These are phyloP conservation scores for Teinopalpus imperialis DNA, from an alignment of 2,888 invertebrate species.

Conservation along the genomic window DNA sequence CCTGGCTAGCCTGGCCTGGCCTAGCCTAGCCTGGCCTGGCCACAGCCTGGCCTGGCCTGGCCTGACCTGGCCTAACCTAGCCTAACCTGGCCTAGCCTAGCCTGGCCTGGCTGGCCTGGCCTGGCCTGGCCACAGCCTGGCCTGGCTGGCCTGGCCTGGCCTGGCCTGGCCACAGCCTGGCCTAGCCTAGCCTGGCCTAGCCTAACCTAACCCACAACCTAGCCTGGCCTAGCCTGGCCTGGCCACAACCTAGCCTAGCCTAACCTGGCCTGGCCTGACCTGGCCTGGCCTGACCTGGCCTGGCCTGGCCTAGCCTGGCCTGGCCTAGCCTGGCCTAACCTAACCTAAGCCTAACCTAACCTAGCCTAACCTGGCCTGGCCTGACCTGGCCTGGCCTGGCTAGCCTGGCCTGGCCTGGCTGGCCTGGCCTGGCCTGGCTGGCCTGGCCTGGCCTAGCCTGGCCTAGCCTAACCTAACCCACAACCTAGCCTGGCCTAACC, in stretches of 20 bases:
- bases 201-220: no score
- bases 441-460: not conserved
- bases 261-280: not conserved
- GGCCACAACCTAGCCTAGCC: not conserved
- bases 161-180: no score
- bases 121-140: no score
- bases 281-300: not conserved
- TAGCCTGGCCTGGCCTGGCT: no score
- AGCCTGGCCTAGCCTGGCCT: not conserved
- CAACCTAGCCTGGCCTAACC: no score
- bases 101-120: no score
- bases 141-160: no score
- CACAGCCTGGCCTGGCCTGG: no score
- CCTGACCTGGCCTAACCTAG: not conserved
- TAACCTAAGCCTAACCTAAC: not conserved
- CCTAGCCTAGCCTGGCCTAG: no score
- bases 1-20: not conserved
- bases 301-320: not conserved
- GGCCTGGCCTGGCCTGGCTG: no score
- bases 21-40: conserved; percentile 19
- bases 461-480: no score
- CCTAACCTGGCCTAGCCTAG: not conserved
- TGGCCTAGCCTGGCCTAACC: not conserved
- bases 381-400: not conserved
- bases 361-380: not conserved